These are phyloP conservation scores for Mythimna vitellina DNA, from an alignment of 2,888 invertebrate genomes.

Conservation along the genomic window DNA sequence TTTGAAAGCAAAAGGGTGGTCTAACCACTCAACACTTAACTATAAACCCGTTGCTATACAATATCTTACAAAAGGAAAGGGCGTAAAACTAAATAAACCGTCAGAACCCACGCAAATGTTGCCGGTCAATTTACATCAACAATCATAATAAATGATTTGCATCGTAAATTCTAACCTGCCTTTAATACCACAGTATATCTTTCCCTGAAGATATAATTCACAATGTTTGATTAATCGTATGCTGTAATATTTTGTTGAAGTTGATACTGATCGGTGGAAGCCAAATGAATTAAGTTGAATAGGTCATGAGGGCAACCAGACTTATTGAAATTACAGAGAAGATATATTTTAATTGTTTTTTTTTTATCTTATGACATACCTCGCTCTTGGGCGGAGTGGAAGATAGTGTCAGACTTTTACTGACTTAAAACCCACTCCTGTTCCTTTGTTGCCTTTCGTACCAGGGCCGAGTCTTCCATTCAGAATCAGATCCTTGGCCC, in stretches of 20 bases:
- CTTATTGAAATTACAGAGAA: not conserved
- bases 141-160: constrained; percentile 56
- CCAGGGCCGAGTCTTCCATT: no score
- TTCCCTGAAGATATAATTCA: constrained; percentile 44
- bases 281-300: not conserved
- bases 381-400: no score
- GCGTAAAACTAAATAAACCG: constrained; percentile 37
- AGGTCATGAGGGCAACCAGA: constrained; percentile 6
- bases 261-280: constrained; percentile 12
- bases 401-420: no score
- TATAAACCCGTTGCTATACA: not conserved
- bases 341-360: not conserved
- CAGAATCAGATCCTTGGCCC: no score
- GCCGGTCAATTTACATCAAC: constrained; percentile 51
- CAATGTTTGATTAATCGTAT: constrained; percentile 48
- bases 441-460: no score
- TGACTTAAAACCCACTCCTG: no score
- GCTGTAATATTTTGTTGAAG: constrained; percentile 36
- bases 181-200: constrained; percentile 45
- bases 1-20: not conserved
- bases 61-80: constrained; percentile 24
- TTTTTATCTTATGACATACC: no score
- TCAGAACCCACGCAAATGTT: constrained; percentile 42
- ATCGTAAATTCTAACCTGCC: constrained; percentile 43
- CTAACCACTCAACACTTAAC: no score